Base-by-base conservation (phyloP, 1,140 invertebrate species). In the Drosophila lowei region DNA sequence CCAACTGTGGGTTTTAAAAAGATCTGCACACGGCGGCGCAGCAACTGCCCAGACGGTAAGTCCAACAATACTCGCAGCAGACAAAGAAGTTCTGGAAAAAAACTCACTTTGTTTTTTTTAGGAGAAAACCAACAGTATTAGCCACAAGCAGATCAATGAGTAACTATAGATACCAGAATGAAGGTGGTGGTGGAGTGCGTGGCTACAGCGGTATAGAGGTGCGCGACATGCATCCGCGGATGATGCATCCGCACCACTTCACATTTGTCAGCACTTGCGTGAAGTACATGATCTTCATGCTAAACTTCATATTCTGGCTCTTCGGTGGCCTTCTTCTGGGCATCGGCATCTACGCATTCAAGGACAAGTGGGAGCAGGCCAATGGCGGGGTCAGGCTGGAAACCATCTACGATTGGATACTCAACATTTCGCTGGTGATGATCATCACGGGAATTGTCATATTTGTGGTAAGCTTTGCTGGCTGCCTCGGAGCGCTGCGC, bases 241-340 rank as follows among this genome's bases (percentile, higher is more conserved):
- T 92, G 80, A 93, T 93, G 92, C 93, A 94, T 90, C 90, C 93
- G 38, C 92, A 93, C 44, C 93, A 93, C 74, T 94, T 93, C 74
- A 94, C 93, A n/a, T 91, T 91, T 38, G 90, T 91, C 48, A 97
- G 96, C 90, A 95, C 96, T 16, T 97, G 96, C 92, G 96, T 97
- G 15, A 98, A 98, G 92, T 98, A 97, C 90, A 95, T 97, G 93
- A 97, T 98, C 92, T 98, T 98, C 92, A 93, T 97, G 90, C 93
- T 98, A 64, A 98, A 98, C 92, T 97, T 98, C 90, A 93, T 97
- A 72, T 97, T 98, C 92, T 98, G 97, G 97, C 92, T 98, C 21
- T 94, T 97, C 2, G 64, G 97, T 52, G 96, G 96, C 46, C 91
- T 97, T 13, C 91, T 98, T 8, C 95, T 98, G 48, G 97, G 95